Base-by-base conservation (phyloP, 1,140 invertebrate genomes). In the Agraylea sexmaculata region DNA sequence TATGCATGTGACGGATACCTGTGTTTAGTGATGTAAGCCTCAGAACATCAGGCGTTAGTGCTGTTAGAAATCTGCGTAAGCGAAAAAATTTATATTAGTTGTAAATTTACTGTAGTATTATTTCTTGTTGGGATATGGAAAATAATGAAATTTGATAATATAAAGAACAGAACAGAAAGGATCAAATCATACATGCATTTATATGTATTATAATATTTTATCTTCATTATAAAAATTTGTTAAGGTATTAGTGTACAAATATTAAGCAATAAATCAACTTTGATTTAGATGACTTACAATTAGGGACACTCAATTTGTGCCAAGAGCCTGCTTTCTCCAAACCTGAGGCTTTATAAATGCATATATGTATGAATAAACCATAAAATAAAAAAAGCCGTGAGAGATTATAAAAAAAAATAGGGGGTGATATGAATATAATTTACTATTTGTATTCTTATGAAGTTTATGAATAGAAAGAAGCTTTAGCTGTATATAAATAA, bases 241-340 rank as follows among this genome's bases (percentile, higher is more conserved):
- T n/a, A n/a, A n/a, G n/a, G n/a, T n/a, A n/a, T n/a, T n/a, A n/a
- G n/a, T n/a, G n/a, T n/a, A n/a, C n/a, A n/a, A n/a, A n/a, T n/a
- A n/a, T n/a, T n/a, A n/a, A n/a, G n/a, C n/a, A n/a, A n/a, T n/a
- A n/a, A n/a, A n/a, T n/a, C n/a, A n/a, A n/a, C n/a, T n/a, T n/a
- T 36, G 43, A 42, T 44, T 43, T 44, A 46, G 19, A 56, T 28
- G 58, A 62, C 49, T 63, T 57, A 50, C 61, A 58, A 3, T 59
- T 59, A 43, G 64, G 63, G 63, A 66, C 66, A 34, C 62, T 60
- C 47, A 67, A 55, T 27, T 59, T 67, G 46, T 64, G 58, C 64
- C 64, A 68, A 47, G 64, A 68, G 40, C 62, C 64, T 56, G 63
- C 59, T 58, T 62, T 64, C 63, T 64, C 63, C 62, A 68, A 63